Evolutionary conservation across 2,797 vertebrate species (phyloP), one percentile per base, ranked within the genome.

Genomic region (Brachyrhaphis roseni): DNA sequence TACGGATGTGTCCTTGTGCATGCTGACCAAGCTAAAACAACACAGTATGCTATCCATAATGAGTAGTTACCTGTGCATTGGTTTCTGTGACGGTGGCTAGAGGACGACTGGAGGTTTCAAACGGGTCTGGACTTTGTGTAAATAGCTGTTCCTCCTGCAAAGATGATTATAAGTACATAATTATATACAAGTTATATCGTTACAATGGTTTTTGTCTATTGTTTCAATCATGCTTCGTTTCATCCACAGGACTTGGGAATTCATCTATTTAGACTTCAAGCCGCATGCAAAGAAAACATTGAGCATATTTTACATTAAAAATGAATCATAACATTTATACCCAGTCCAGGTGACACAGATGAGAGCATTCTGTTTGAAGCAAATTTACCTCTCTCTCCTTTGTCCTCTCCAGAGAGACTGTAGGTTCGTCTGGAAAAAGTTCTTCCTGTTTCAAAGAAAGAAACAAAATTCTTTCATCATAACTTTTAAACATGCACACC

Each of bases 371-470:
- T 49, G 62, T 79, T 43, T 74, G 64, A 72, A 41, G 72, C 62
- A 46, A 28, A 66, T 78, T 11, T 77, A 94, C 94, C 92, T 90
- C 76, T 71, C 39, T 85, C 81, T 72, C 86, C 55, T 85, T 45
- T 62, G 62, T 57, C 0, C 26, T 79, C 36, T 91, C 86, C 26
- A 23, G 70, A 41, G 84, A 77, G 11, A 47, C 57, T 8, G 74
- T 55, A 1, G 75, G 77, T n/a, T 83, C 82, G 78, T 87, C 86
- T 66, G 87, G 76, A 51, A 79, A 84, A 70, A 90, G n/a, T 55
- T 94, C 86, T 34, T 93, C 92, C 94, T 94, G 72, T 79, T 76
- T 47, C 1, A 12, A 23, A 20, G 34, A 39, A n/a, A 74, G 2
- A 78, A 4, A 78, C 59, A 4, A 78, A 62, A 76, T 4, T 1